Percentiles rank a stretch among this genome's conserved stretches.
phyloP scores from a whole-genome alignment of 2,113 vertebrate genomes.

The Heloderma charlesbogerti region DNA sequence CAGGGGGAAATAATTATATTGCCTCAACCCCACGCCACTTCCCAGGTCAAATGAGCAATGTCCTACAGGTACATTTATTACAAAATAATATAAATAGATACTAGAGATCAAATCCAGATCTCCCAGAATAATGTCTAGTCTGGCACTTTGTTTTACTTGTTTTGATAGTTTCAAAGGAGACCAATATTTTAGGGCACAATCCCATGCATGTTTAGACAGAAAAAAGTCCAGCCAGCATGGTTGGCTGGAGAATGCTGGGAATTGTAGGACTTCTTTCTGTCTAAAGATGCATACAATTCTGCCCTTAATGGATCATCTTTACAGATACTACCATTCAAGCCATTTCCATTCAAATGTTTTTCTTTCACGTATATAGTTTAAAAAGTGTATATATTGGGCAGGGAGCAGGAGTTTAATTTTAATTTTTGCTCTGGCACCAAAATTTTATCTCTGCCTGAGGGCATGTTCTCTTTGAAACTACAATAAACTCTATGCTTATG shows the following conservation, averaged over 20 bases:
- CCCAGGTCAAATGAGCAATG: background rate
- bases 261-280: no score
- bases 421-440: background rate
- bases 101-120: background rate
- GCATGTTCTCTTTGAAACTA: conserved; percentile 16
- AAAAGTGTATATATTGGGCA: background rate
- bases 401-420: background rate
- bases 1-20: no score
- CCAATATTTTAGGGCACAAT: background rate
- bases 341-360: conserved; percentile 9
- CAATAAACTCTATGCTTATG: background rate
- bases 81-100: background rate
- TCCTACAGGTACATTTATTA: background rate
- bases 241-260: no score
- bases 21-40: background rate
- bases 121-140: background rate
- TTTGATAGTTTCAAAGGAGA: background rate
- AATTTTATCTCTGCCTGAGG: conserved; percentile 5
- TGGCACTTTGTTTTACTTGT: no score
- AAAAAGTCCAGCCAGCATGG: no score
- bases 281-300: no score
- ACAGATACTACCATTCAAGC: background rate
- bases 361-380: background rate
- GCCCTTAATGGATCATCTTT: background rate
- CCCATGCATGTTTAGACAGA: no score